These are phyloP conservation scores for Poecilobothrus nobilitatus DNA, from an alignment of 2,888 invertebrate genomes.

Conservation along the genomic window DNA sequence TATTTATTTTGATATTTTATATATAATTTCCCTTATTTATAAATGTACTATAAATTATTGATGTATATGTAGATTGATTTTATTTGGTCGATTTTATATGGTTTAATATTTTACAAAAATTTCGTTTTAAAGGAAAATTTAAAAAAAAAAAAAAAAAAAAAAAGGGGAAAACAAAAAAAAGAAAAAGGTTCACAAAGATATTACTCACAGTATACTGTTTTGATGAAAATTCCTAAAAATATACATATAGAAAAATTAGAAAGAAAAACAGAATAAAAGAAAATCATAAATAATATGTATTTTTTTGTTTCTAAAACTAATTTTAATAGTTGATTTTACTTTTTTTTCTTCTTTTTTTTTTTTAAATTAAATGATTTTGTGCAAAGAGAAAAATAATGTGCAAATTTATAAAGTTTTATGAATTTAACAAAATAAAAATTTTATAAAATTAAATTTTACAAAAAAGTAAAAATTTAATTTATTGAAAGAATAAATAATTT, in stretches of 20 bases:
- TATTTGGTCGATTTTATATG: not conserved
- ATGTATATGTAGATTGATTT: not conserved
- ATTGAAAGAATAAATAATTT: too few relatives aligned
- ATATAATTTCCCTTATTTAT: not conserved
- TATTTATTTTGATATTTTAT: not conserved
- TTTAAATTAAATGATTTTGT: too few relatives aligned
- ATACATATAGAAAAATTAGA: conserved; percentile 32
- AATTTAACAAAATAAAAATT: too few relatives aligned
- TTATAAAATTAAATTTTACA: too few relatives aligned
- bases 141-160: conserved; percentile 11
- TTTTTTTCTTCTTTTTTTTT: too few relatives aligned
- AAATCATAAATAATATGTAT: too few relatives aligned
- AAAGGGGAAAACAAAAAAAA: conserved; percentile 1
- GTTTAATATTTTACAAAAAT: not conserved
- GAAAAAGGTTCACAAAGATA: conserved; percentile 16
- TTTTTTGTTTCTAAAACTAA: too few relatives aligned
- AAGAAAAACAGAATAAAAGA: conserved; percentile 12
- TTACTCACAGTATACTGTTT: conserved; percentile 44
- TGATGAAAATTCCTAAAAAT: conserved; percentile 42
- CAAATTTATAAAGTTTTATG: too few relatives aligned
- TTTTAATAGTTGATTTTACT: too few relatives aligned
- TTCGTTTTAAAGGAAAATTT: not conserved
- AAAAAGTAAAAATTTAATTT: too few relatives aligned
- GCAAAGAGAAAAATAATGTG: too few relatives aligned
- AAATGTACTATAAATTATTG: too few relatives aligned